Base-by-base conservation (phyloP, 2,113 vertebrate genomes). In the Psophia crepitans region DNA sequence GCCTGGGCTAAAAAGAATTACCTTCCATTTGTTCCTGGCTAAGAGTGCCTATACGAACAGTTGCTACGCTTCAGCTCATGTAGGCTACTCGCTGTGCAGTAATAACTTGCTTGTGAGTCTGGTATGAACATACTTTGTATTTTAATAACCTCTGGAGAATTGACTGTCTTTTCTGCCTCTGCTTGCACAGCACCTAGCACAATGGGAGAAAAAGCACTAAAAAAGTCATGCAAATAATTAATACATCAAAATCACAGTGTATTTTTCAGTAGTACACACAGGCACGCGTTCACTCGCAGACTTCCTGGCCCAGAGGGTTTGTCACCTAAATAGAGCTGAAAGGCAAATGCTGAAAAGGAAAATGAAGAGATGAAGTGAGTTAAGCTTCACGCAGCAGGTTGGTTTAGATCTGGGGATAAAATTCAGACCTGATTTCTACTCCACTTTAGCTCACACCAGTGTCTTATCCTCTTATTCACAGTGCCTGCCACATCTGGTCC, bases 101-200 rank as follows among this genome's bases (percentile, higher is more conserved):
- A 96, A 95, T 87, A 96, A 94, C 77, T 92, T 96, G 69, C 84
- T 82, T 94, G 93, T 96, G 91, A 96, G 49, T 69, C 87, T 96
- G 87, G 76, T 81, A 76, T 32, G 81, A 91, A 56, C 91, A 84
- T 87, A 84, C 84, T 95, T 93, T 75, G 51, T 95, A 85, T 95
- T 96, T 96, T 91, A 96, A 96, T 96, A 94, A 91, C 57, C 96
- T 89, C 81, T 60, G 28, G 93, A 89, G 94, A 93, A 94, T 14
- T 87, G 73, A 65, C 91, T 76, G 43, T 68, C 81, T 87, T 76
- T 93, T 87, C 69, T 87, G 48, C 71, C 53, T 91, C 89, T 85
- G 66, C 77, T 89, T 93, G 74, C 87, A 82, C 81, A 65, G 69
- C 69, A 69, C 57, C 44, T 87, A 84, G 39, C 70, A 70, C 35